Conservation (phyloP, 2,113 vertebrate species). For the Callionymus lyra region DNA sequence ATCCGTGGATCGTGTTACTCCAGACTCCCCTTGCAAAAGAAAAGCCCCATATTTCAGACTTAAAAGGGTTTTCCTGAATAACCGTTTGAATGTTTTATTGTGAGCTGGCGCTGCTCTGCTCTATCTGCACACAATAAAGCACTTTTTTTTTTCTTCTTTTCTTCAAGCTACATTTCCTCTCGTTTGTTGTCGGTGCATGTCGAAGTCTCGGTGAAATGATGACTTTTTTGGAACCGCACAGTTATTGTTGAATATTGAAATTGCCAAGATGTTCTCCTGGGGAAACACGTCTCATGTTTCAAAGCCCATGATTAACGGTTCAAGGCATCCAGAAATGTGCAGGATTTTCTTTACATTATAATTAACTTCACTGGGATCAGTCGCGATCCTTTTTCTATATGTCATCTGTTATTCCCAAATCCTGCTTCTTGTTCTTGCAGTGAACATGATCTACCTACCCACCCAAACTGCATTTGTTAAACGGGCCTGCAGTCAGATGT, state of each 20-base stretch:
- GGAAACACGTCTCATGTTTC: slow-evolving; percentile 28
- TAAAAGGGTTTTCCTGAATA: slow-evolving; percentile 19
- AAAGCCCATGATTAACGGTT: slow-evolving; percentile 20
- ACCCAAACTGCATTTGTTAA: slow-evolving; percentile 23
- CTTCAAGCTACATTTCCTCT: slow-evolving; percentile 24
- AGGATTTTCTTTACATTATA: slow-evolving; percentile 13
- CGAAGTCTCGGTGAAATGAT: slow-evolving; percentile 30
- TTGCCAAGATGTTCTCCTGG: slow-evolving; percentile 21
- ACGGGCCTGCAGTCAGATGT: slow-evolving; percentile 19
- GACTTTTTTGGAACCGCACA: slow-evolving; percentile 8
- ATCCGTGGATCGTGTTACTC: slow-evolving; percentile 50
- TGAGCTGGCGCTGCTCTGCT: slow-evolving; percentile 20
- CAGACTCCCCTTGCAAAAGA: slow-evolving; percentile 42
- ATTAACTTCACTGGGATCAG: slow-evolving; percentile 16
- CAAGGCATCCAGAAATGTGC: slow-evolving; percentile 2
- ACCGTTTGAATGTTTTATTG: slow-evolving; percentile 42
- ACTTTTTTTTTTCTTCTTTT: slow-evolving; percentile 4
- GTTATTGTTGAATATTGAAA: slow-evolving; percentile 28
- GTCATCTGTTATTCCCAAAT: slow-evolving; percentile 17
- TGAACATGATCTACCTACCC: slow-evolving; percentile 22
- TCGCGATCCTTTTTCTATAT: slow-evolving; percentile 19
- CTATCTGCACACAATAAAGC: slow-evolving; percentile 28
- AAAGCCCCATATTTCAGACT: slow-evolving; percentile 3
- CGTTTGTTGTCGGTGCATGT: slow-evolving; percentile 20
- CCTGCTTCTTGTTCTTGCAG: slow-evolving; percentile 10